Base-by-base conservation (phyloP, 2,797 vertebrate genomes). In the Graptemys geographica region DNA sequence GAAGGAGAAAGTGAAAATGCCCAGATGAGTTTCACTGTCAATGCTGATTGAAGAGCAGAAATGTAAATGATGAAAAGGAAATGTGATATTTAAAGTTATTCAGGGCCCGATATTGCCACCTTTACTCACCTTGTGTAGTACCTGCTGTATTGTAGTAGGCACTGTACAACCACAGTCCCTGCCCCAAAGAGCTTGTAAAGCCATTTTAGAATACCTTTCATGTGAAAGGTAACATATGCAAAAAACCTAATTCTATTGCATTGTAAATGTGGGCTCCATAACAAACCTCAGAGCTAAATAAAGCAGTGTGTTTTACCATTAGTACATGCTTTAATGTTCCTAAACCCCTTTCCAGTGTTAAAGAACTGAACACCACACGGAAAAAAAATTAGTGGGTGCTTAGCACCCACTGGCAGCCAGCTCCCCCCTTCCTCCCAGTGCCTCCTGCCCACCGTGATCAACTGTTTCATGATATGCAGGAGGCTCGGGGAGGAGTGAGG, bases 21-120 rank as follows among this genome's bases (percentile, higher is more conserved):
- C 96, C 96, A 84, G 93, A 95, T 97, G 96, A 94, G 92, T 91
- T 84, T 52, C 52, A 28, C 96, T 96, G 96, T 92, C 90, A 95
- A 89, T 84, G 92, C 92, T 65, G 89, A 95, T 89, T 65, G 93
- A 95, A 95, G 84, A 6, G 1, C 93, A 91, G 94, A 94, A 93
- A 90, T 88, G 90, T 95, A 93, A 93, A 74, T 11, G 37, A 41
- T 41, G 23, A 72, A 81, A 80, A 90, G 95, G 87, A 94, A 94
- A 87, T 0, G 12, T 9, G 91, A 92, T 90, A 90, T 90, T 94
- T 94, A 94, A 94, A 96, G 96, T 84, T 96, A 89, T 94, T 56
- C 49, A 74, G 89, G 44, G 87, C 51, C 86, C 85, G 94, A 93
- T 93, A 91, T 41, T 74, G 96, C 88, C 0, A 3, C 55, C 28